These are phyloP conservation scores for Nasonia longicornis DNA, from an alignment of 1,140 invertebrate species.

Conservation along the genomic window DNA sequence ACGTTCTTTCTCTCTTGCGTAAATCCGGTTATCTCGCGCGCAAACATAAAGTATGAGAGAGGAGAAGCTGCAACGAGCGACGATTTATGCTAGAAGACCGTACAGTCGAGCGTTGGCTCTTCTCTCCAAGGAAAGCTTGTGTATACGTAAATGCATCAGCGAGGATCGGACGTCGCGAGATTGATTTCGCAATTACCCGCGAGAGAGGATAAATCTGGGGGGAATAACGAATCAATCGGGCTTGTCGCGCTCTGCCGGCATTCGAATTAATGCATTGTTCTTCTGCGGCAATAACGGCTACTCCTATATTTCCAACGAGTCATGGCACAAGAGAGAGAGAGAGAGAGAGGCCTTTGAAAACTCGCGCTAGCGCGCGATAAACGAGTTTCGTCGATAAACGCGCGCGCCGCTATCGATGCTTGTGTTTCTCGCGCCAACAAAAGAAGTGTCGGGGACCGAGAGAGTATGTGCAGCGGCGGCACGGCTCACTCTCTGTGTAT, in stretches of 20 bases:
- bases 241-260: background rate
- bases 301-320: conserved; percentile 1
- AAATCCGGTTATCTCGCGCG: conserved; percentile 30
- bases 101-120: background rate
- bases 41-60: background rate
- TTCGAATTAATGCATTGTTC: conserved; percentile 15
- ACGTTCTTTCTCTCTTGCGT: background rate
- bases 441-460: conserved; percentile 1
- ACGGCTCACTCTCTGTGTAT: too few species aligned
- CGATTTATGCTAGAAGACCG: conserved; percentile 4
- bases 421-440: background rate
- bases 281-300: background rate
- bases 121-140: background rate
- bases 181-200: conserved; percentile 43
- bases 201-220: conserved; percentile 10
- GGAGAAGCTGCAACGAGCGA: background rate
- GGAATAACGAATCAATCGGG: conserved; percentile 30
- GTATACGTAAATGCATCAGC: background rate
- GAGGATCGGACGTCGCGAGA: background rate
- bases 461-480: background rate
- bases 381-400: conserved; percentile 42
- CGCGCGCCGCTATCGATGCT: conserved; percentile 16
- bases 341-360: background rate
- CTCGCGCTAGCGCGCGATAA: conserved; percentile 35
- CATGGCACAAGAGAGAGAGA: background rate